Evolutionary conservation across 2,113 vertebrate species (phyloP).

Genomic region (Gavia stellata): DNA sequence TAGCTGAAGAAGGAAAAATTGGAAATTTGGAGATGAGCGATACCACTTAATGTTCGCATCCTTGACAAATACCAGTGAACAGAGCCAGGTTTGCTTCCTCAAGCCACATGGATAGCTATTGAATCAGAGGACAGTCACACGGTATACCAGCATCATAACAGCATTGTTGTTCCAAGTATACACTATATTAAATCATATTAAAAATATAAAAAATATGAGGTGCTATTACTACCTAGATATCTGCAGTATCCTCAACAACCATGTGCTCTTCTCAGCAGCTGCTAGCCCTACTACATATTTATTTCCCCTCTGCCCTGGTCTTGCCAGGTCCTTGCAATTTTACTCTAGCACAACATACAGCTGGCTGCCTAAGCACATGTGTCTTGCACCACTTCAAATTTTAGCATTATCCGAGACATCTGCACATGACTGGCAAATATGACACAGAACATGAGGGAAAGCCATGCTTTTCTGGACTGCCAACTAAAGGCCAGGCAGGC

Average conservation of each 20-base stretch:
- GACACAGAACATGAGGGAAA: neutral
- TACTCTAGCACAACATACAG: neutral
- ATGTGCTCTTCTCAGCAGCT: neutral
- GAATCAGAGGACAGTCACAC: neutral
- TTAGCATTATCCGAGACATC: rapidly evolving
- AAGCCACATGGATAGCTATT: neutral
- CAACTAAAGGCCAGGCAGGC: neutral
- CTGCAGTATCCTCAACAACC: neutral
- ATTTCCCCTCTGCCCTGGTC: neutral
- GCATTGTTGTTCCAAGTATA: neutral
- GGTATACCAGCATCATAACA: neutral
- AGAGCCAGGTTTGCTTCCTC: neutral
- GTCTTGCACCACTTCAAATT: neutral
- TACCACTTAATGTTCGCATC: neutral
- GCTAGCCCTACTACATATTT: neutral
- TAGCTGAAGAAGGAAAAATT: neutral
- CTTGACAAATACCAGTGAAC: neutral
- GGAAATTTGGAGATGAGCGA: neutral
- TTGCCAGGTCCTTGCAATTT: neutral
- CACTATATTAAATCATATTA: neutral
- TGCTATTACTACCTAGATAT: neutral
- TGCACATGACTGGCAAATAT: neutral
- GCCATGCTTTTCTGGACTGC: neutral
- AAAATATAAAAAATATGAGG: neutral
- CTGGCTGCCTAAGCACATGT: neutral